Percentiles rank a stretch among this genome's conserved stretches.
These are phyloP conservation scores for Camponotus pennsylvanicus DNA, from an alignment of 1,140 invertebrate genomes.

Conservation along the genomic window DNA sequence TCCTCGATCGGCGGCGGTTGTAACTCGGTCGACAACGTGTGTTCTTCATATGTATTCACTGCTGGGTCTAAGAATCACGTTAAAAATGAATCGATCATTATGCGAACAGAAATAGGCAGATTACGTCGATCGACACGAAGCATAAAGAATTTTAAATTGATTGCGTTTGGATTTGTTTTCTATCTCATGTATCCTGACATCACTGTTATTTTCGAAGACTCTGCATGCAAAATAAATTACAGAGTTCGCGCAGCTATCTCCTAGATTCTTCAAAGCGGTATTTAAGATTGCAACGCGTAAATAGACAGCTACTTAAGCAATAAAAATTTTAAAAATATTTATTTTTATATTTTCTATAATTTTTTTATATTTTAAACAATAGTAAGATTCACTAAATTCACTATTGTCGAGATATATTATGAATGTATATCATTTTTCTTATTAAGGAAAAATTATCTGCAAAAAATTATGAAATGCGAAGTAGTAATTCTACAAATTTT, in stretches of 20 bases:
- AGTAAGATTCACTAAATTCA: background rate
- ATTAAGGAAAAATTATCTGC: background rate
- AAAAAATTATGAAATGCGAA: background rate
- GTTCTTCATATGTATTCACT: slow-evolving; percentile 52
- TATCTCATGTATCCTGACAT: background rate
- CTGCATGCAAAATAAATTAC: background rate
- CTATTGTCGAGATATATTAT: background rate
- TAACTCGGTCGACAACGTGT: slow-evolving; percentile 79
- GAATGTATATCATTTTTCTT: background rate
- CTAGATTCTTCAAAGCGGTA: background rate
- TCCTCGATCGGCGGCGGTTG: slow-evolving; percentile 74
- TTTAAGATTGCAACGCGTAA: background rate
- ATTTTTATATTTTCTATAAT: background rate
- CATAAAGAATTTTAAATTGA: slow-evolving; percentile 19
- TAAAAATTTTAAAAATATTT: background rate
- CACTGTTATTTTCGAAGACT: slow-evolving; percentile 35
- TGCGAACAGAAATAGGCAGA: background rate
- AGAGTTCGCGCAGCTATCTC: background rate
- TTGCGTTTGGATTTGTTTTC: slow-evolving; percentile 24
- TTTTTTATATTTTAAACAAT: background rate
- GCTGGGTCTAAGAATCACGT: background rate
- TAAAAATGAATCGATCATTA: slow-evolving; percentile 12
- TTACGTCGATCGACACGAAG: slow-evolving; percentile 6
- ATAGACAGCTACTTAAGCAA: background rate
- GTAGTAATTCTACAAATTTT: background rate